phyloP scores from a whole-genome alignment of 2,888 invertebrate genomes.

The Drosophila mimica region DNA sequence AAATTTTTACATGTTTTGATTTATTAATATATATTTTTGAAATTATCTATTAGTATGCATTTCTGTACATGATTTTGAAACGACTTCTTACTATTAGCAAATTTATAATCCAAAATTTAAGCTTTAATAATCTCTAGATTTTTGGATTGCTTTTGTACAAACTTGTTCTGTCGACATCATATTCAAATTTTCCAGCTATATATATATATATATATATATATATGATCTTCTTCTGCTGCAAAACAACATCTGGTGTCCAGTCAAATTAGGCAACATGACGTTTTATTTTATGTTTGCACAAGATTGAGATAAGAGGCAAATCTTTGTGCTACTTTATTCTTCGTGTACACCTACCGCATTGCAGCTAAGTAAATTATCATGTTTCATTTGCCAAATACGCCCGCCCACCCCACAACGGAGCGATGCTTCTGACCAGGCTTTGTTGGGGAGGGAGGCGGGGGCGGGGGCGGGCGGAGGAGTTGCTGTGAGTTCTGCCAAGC shows the following conservation, averaged over 20 bases:
- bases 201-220: neutral
- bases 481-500: constrained; percentile 44
- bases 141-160: neutral
- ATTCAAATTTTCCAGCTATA: constrained; percentile 31
- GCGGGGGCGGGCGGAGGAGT: neutral
- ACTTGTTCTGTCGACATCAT: constrained; percentile 8
- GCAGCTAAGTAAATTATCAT: constrained; percentile 80
- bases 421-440: constrained; percentile 35
- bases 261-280: constrained; percentile 43
- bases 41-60: neutral
- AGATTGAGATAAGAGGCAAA: constrained; percentile 33
- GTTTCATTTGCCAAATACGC: constrained; percentile 68
- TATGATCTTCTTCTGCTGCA: constrained; percentile 2
- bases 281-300: constrained; percentile 45
- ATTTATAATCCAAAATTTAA: neutral
- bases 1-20: neutral
- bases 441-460: neutral
- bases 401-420: constrained; percentile 25
- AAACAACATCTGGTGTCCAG: constrained; percentile 45
- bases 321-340: constrained; percentile 30
- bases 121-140: neutral
- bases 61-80: neutral
- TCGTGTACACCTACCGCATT: constrained; percentile 44
- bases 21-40: neutral
- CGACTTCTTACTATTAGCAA: neutral